Base-by-base conservation (phyloP, 2,888 invertebrate species). In the Napeogenes inachia region DNA sequence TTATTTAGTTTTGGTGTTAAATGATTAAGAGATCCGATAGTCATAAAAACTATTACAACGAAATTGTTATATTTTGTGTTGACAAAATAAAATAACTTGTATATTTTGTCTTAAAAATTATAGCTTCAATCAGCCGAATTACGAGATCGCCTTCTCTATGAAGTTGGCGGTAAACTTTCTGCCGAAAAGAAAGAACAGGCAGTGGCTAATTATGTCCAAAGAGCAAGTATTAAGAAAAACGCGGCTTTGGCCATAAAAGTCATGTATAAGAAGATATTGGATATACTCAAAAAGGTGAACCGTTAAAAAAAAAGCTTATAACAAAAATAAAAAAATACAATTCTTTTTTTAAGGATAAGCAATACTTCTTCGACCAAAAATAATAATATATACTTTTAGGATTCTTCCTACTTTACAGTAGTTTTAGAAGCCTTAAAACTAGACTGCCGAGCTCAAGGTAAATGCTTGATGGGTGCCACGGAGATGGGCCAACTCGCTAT, bases 401-500 rank as follows among this genome's bases (percentile, higher is more conserved):
- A 94, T 73, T 89, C 93, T 0, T 86, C 92, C 6, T 93, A 93
- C 73, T 94, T 93, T 70, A 93, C 94, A 56, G 92, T 92, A 0
- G 92, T 94, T 3, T 75, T 94, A 60, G 89, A 90, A 46, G 91
- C 92, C 0, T 77, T 94, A 56, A 90, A 91, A 70, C 73, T 89
- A 35, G 94, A 94, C 74, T 92, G 92, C 64, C 80, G 89, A 50
- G 87, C 88, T 10, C 94, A 94, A 79, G 92, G 92, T 54, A 91
- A 91, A 71, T 92, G 94, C 65, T 86, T 94, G 70, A 89, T 93
- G 77, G 92, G 91, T 32, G 92, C 93, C 0, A 93, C 93, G 0
- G 90, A 92, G 72, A 91, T 94, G 85, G 94, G 94, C 0, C 94
- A 94, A 73, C 79, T 94, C 1, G 94, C 93, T 0, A 91, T 92